Evolutionary conservation across 2,888 invertebrate species (phyloP).

Genomic region (Horisme vitalbata): DNA sequence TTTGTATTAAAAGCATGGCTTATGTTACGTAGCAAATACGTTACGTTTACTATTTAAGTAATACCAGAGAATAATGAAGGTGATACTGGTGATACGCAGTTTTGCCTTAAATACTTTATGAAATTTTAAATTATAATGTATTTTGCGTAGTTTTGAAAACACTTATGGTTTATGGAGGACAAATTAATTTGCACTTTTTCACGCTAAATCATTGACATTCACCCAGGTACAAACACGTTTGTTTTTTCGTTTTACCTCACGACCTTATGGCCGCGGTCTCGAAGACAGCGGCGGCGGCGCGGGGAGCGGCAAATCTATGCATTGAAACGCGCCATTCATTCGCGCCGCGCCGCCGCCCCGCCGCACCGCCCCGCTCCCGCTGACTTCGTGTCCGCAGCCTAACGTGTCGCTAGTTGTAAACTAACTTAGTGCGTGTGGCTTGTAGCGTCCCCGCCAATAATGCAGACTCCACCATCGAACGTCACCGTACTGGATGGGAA

Average conservation of each 20-base stretch:
- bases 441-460: constrained; percentile 93
- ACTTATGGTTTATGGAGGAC: background rate
- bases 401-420: constrained; percentile 35
- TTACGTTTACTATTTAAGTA: no score
- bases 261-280: no score
- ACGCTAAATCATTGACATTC: background rate
- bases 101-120: background rate
- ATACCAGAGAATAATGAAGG: no score
- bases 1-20: constrained; percentile 26
- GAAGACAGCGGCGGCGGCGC: no score
- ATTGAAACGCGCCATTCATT: no score
- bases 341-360: no score
- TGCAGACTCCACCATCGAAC: constrained; percentile 93
- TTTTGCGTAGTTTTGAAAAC: background rate
- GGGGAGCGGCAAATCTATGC: no score
- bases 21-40: constrained; percentile 1
- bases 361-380: no score
- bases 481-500: constrained; percentile 95
- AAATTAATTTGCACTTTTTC: background rate
- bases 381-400: no score
- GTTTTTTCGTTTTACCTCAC: constrained; percentile 26
- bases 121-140: no score
- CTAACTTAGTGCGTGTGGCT: constrained; percentile 75
- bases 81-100: no score
- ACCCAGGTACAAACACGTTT: constrained; percentile 17